These are phyloP conservation scores for Leptobrachium ailaonicum DNA, from an alignment of 2,113 vertebrate species.

Conservation along the genomic window DNA sequence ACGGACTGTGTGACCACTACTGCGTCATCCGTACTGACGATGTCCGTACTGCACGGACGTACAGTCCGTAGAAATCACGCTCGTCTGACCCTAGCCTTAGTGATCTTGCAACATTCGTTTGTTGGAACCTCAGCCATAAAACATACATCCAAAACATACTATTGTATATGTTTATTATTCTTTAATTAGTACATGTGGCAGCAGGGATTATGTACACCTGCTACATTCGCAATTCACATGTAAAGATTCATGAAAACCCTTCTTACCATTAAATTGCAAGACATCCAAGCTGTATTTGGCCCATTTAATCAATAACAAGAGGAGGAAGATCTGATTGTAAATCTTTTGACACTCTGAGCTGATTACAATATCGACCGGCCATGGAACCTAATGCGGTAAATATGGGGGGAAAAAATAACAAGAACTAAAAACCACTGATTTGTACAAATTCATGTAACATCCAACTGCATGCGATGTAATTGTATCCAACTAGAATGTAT, in stretches of 20 bases:
- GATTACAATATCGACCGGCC: conserved; percentile 98
- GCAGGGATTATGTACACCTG: too few relatives aligned
- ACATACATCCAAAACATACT: too few relatives aligned
- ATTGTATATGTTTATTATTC: too few relatives aligned
- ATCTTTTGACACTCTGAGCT: conserved; percentile 97
- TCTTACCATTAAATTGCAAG: conserved; percentile 88
- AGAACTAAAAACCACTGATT: background rate
- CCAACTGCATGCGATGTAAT: background rate
- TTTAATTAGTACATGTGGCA: too few relatives aligned
- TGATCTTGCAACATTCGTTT: too few relatives aligned
- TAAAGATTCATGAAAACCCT: background rate
- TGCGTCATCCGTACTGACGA: too few relatives aligned
- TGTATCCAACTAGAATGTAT: background rate
- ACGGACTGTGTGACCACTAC: too few relatives aligned
- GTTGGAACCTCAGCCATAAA: too few relatives aligned
- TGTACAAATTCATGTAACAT: background rate
- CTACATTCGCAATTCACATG: too few relatives aligned
- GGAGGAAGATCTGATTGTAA: conserved; percentile 96
- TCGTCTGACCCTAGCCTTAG: too few relatives aligned
- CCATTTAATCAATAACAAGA: conserved; percentile 96
- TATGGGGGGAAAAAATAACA: background rate
- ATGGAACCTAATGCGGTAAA: conserved; percentile 81
- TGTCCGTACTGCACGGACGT: too few relatives aligned
- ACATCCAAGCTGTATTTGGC: conserved; percentile 96
- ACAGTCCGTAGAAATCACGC: too few relatives aligned